Percentiles rank a stretch among this genome's conserved stretches.
phyloP scores from a whole-genome alignment of 2,888 invertebrate species.

The Entomobrya proxima region DNA sequence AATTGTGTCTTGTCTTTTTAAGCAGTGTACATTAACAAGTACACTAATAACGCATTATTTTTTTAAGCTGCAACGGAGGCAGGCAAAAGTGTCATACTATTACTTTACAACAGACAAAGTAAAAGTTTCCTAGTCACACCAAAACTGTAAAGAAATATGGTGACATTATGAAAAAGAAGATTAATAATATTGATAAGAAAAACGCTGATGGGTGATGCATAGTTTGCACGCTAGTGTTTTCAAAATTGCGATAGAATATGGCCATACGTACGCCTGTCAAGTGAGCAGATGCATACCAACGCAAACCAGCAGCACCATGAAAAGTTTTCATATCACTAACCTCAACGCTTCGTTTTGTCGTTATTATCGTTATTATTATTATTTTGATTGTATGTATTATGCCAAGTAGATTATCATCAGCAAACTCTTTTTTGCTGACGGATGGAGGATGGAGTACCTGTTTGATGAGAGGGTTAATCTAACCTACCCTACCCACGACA shows the following conservation, averaged over 20 bases:
- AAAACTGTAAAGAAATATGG: neutral
- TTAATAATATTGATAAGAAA: neutral
- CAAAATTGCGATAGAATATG: neutral
- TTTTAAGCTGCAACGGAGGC: neutral
- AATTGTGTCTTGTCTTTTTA: conserved; percentile 5
- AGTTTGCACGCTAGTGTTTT: neutral
- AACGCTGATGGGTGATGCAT: neutral
- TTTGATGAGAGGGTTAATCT: no score
- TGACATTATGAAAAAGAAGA: neutral
- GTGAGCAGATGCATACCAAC: neutral
- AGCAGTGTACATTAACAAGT: neutral
- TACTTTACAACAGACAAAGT: neutral
- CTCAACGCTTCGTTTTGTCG: conserved; percentile 44
- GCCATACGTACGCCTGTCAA: neutral
- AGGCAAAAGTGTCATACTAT: neutral
- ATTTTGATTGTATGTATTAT: conserved; percentile 46
- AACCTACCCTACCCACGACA: no score
- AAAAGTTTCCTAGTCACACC: neutral
- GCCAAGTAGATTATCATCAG: conserved; percentile 45
- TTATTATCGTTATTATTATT: conserved; percentile 46
- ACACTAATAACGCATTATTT: neutral
- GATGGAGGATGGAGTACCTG: conserved; percentile 3
- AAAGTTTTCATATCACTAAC: neutral
- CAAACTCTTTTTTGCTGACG: neutral
- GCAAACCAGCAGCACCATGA: neutral